Evolutionary conservation across 2,797 vertebrate species (phyloP).

Genomic region (Acestrorhynchus altus): DNA sequence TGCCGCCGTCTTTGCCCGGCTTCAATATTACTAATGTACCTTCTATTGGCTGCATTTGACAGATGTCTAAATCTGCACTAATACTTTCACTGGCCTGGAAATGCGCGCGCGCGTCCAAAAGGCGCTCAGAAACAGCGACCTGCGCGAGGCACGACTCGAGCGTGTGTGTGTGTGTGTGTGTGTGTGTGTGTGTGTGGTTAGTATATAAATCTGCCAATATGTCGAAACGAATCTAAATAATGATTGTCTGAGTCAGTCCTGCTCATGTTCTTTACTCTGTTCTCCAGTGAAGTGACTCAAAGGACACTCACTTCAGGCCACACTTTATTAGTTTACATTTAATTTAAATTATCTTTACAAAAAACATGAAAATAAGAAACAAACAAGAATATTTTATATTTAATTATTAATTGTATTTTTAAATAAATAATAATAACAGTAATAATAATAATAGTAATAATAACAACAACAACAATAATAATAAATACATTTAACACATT

Average conservation of each 20-base stretch:
- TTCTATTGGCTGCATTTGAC: constrained; percentile 81
- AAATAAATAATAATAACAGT: too few relatives aligned
- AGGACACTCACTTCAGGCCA: too few relatives aligned
- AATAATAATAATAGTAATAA: too few relatives aligned
- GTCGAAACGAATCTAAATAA: constrained; percentile 85
- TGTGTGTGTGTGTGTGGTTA: constrained; percentile 43
- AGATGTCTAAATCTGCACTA: constrained; percentile 79
- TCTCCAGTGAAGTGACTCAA: constrained; percentile 63
- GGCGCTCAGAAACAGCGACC: constrained; percentile 75
- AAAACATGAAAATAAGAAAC: too few relatives aligned
- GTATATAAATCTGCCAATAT: constrained; percentile 82
- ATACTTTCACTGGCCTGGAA: constrained; percentile 78
- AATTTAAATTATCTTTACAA: too few relatives aligned
- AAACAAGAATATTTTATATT: too few relatives aligned
- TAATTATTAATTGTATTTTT: too few relatives aligned
- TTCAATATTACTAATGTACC: constrained; percentile 86
- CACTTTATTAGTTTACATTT: too few relatives aligned
- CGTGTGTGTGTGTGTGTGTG: neutral
- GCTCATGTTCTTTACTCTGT: constrained; percentile 73
- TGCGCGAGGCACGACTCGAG: constrained; percentile 75
- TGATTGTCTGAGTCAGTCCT: constrained; percentile 83
- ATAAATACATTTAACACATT: too few relatives aligned
- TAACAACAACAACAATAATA: too few relatives aligned
- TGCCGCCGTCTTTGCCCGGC: constrained; percentile 58
- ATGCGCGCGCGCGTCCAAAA: constrained; percentile 63